phyloP scores from a whole-genome alignment of 2,888 invertebrate genomes.

The Pterostichus madidus region DNA sequence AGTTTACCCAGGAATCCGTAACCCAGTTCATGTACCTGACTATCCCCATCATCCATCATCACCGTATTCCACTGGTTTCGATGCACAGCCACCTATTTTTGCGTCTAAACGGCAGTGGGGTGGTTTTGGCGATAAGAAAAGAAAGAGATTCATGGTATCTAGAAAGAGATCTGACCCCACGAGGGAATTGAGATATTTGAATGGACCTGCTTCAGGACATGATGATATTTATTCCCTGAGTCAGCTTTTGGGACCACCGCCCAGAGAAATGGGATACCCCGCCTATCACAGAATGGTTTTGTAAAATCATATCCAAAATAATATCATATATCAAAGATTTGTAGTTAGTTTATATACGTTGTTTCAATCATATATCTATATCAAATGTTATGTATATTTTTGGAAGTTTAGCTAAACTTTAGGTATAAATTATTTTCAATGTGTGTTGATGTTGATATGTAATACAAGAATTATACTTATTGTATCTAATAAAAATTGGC shows the following conservation, averaged over 20 bases:
- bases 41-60: conserved; percentile 70
- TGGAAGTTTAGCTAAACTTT: conserved; percentile 58
- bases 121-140: conserved; percentile 74
- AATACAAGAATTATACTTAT: conserved; percentile 47
- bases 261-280: conserved; percentile 80
- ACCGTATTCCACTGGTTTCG: conserved; percentile 75
- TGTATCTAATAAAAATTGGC: conserved; percentile 56
- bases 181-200: conserved; percentile 75
- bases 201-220: conserved; percentile 75
- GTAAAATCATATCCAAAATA: conserved; percentile 74
- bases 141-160: conserved; percentile 81
- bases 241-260: conserved; percentile 78
- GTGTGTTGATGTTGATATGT: conserved; percentile 64
- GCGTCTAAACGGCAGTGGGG: conserved; percentile 77
- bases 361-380: conserved; percentile 62
- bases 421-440: conserved; percentile 60
- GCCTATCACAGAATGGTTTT: conserved; percentile 82
- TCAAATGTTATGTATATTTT: conserved; percentile 66
- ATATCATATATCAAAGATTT: conserved; percentile 36
- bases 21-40: conserved; percentile 42
- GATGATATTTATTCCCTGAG: conserved; percentile 82
- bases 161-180: conserved; percentile 78
- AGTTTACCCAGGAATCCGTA: conserved; percentile 75
- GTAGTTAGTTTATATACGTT: conserved; percentile 60
- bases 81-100: conserved; percentile 73